Evolutionary conservation across 2,113 vertebrate species (phyloP), one percentile per base, ranked within the genome.

Genomic region (Gavia stellata): DNA sequence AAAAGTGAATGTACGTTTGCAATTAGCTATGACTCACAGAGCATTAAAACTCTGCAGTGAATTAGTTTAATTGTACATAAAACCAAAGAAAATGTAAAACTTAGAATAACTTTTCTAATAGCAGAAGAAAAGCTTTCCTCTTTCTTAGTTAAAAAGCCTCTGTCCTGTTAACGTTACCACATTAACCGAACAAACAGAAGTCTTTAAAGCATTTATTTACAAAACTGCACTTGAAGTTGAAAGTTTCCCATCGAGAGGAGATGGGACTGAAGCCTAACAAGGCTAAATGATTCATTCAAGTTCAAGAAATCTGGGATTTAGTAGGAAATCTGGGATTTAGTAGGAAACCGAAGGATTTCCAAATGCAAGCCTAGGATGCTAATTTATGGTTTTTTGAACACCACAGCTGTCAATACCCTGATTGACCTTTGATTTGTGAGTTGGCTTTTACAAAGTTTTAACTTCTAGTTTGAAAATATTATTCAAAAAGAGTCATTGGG

Each of bases 21-120:
- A 98, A 97, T 98, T 98, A 98, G 88, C 50, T 96, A 86, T 97
- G 97, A 98, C 82, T 98, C 97, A 98, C 14, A 80, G 71, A 75
- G 25, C 20, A 45, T 96, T 92, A 89, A 96, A 97, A 88, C 47
- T 88, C 84, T 86, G 45, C 36, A 92, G 50, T 94, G 42, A 34
- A 86, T 96, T 95, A 94, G 34, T 72, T 96, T 91, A 97, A 97
- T 84, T 88, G 29, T 97, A 61, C 80, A 94, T 92, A 72, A 83
- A 94, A 75, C 79, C 34, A 2, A 1, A 62, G 36, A 80, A 88
- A 90, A 93, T 59, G 1, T 73, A 90, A 77, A 87, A 92, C 61
- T 56, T 58, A 33, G 16, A 89, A 45, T 81, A 96, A 88, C 10
- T 62, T 86, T 90, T 77, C 31, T 85, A 53, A 61, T 16, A 91